Conservation (phyloP, 2,113 vertebrate species). For the Ailurus styani region DNA sequence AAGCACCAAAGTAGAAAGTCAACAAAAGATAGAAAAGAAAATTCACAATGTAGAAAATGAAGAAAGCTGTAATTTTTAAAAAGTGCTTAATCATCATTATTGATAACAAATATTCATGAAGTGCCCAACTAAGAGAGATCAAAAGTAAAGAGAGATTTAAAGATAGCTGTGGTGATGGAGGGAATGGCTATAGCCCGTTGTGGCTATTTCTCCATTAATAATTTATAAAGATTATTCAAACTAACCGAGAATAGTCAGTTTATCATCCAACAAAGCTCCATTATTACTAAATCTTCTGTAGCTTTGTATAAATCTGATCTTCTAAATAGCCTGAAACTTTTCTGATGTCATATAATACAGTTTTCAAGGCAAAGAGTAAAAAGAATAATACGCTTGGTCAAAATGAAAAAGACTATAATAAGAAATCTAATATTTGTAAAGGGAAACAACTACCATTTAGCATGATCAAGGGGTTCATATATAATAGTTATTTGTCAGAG, state of each 20-base stretch:
- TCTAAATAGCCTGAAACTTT: constrained; percentile 6
- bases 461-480: not conserved
- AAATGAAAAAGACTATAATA: constrained; percentile 31
- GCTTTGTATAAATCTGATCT: not conserved
- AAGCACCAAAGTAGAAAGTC: not conserved
- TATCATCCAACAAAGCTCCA: not conserved
- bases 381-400: not conserved
- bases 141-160: not conserved
- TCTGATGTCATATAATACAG: not conserved
- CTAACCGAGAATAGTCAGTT: not conserved
- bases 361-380: constrained; percentile 19
- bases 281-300: not conserved
- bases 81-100: not conserved
- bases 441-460: not conserved
- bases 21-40: not conserved
- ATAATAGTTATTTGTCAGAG: constrained; percentile 20
- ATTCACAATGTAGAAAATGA: not conserved
- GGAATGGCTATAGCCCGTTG: not conserved
- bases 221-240: not conserved
- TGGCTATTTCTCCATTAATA: not conserved
- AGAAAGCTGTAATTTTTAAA: not conserved
- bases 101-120: not conserved
- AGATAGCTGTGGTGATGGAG: not conserved
- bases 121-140: not conserved
- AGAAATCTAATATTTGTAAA: constrained; percentile 29